Percentiles rank a stretch among this genome's conserved stretches.
Conservation (phyloP, 1,140 invertebrate species). For the Hycleus phaleratus region DNA sequence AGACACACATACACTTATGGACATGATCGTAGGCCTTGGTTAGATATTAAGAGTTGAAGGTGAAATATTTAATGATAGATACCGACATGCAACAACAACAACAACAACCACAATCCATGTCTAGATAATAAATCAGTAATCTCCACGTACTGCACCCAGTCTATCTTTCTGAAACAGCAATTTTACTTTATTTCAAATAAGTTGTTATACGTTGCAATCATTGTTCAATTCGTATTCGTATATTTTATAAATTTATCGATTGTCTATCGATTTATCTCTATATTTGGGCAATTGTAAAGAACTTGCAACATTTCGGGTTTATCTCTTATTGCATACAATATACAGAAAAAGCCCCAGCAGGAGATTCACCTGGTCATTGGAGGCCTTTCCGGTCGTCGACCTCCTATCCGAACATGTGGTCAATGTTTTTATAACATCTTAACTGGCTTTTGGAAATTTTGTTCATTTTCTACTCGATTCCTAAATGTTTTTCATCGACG, state of each 20-base stretch:
- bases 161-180: conserved; percentile 5
- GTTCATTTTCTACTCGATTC: conserved; percentile 1
- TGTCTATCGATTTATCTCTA: no score
- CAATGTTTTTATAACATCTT: conserved; percentile 13
- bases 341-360: conserved; percentile 1
- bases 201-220: no score
- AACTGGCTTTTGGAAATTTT: conserved; percentile 2
- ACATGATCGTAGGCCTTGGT: not conserved
- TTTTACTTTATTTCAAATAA: conserved; percentile 6
- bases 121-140: conserved; percentile 16
- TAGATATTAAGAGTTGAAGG: conserved; percentile 6
- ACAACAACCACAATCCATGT: not conserved
- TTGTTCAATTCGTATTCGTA: no score
- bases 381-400: conserved; percentile 13
- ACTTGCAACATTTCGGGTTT: no score
- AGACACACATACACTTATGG: not conserved
- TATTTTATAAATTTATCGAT: no score
- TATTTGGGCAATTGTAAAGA: no score
- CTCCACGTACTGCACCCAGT: conserved; percentile 12
- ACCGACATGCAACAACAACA: conserved; percentile 10
- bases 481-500: no score
- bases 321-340: no score
- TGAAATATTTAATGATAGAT: conserved; percentile 13
- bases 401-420: conserved; percentile 14
- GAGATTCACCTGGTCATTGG: conserved; percentile 7